These are phyloP conservation scores for Hylomyscus alleni DNA, from an alignment of 2,797 vertebrate genomes.

Conservation along the genomic window DNA sequence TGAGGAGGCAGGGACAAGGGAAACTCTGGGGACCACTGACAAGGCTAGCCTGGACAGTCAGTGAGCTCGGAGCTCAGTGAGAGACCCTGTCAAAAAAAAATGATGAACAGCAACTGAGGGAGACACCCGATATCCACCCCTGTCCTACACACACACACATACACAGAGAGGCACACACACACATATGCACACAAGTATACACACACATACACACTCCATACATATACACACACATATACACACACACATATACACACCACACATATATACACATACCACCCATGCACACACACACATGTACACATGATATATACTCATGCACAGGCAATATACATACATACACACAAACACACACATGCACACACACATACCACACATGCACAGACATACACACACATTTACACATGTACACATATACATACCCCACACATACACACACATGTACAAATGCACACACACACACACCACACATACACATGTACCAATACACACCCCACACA, in stretches of 20 bases:
- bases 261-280: neutral
- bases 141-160: neutral
- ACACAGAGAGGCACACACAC: neutral
- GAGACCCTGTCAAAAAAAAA: neutral
- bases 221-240: neutral
- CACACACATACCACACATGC: accelerated
- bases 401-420: too few species aligned
- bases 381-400: neutral
- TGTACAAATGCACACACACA: too few species aligned
- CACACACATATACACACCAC: neutral
- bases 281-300: too few species aligned
- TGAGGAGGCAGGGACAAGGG: neutral
- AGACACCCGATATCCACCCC: neutral
- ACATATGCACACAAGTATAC: neutral
- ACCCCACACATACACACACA: neutral
- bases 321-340: too few species aligned
- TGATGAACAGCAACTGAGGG: neutral
- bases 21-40: neutral
- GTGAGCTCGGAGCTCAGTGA: too few species aligned
- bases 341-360: too few species aligned
- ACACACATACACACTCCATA: neutral
- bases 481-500: too few species aligned
- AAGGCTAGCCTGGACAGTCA: neutral
- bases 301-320: too few species aligned
- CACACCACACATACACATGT: too few species aligned